Evolutionary conservation across 2,113 vertebrate species (phyloP), one percentile per base, ranked within the genome.

Genomic region (Garra rufa): DNA sequence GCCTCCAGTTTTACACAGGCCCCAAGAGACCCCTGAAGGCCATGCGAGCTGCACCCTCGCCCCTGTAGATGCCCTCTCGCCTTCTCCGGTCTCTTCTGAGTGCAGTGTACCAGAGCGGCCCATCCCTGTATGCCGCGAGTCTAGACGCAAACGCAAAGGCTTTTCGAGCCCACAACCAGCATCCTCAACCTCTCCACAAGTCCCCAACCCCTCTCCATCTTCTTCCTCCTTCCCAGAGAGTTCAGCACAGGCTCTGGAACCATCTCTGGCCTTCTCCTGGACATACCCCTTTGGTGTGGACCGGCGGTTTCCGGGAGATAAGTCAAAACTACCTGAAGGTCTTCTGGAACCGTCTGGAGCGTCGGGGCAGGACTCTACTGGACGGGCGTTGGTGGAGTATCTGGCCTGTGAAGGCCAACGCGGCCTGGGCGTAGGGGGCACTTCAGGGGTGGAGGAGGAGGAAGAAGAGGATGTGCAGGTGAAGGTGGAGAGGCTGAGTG

Each of bases 221-320:
- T 96, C 97, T 1, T 99, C 88, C 0, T 96, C 97, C 0, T 99
- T 97, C 91, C 94, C 97, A 0, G 98, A 99, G 92, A 93, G 92
- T 85, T 92, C 96, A 83, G 96, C 94, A 63, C 98, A 97, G 87
- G 94, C 96, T 0, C 95, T 98, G 84, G 98, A 99, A 91, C 97
- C 98, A 0, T 99, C 98, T 57, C 92, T 99, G 91, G 95, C 98
- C 83, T 99, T 99, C 85, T 97, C 97, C 6, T 99, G 98, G 98
- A 99, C 97, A 79, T 99, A 99, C 83, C 98, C 98, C 9, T 99
- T 99, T 10, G 97, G 98, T 61, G 97, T 99, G 0, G 98, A 99
- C 90, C 94, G 98, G 30, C 90, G 98, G 55, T 96, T 98, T 88
- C 96, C 97, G 80, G 91, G 96, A 0, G 98, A 99, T 65, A 99